Conservation (phyloP, 2,797 vertebrate species). For the Spea hammondii region DNA sequence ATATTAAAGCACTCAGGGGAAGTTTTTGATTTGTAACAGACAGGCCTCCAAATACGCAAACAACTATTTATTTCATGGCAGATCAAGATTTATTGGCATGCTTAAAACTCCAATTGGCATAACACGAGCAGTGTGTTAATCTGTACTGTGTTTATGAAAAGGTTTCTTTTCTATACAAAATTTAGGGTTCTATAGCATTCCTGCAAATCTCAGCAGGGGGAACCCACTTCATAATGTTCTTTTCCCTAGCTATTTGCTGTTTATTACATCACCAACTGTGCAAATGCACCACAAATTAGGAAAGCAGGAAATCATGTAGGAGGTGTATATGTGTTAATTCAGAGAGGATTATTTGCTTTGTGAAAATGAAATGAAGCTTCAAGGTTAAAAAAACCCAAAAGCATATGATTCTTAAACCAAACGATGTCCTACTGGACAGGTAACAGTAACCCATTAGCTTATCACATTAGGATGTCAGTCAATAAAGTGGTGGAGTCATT, state of each 20-base stretch:
- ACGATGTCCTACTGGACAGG: too few species aligned
- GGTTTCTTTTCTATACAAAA: background rate
- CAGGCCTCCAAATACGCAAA: constrained; percentile 2
- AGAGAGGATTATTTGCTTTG: background rate
- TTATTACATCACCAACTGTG: constrained; percentile 6
- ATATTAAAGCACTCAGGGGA: constrained; percentile 21
- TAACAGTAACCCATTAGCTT: background rate
- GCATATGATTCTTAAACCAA: background rate
- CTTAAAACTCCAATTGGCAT: constrained; percentile 11
- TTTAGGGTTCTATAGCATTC: constrained; percentile 10
- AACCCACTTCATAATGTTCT: constrained; percentile 24
- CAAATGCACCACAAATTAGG: background rate
- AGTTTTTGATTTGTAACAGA: background rate
- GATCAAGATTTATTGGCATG: constrained; percentile 17
- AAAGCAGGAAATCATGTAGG: constrained; percentile 1
- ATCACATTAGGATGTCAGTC: too few species aligned
- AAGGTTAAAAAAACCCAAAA: background rate
- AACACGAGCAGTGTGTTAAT: constrained; percentile 19
- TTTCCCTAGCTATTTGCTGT: background rate
- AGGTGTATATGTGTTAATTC: background rate
- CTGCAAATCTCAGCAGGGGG: constrained; percentile 22
- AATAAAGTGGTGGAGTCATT: too few species aligned
- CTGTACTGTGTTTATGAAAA: constrained; percentile 14
- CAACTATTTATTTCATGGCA: background rate
- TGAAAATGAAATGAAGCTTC: background rate